Base-by-base conservation (phyloP, 2,797 vertebrate genomes). In the Schizothorax lantsangensis region DNA sequence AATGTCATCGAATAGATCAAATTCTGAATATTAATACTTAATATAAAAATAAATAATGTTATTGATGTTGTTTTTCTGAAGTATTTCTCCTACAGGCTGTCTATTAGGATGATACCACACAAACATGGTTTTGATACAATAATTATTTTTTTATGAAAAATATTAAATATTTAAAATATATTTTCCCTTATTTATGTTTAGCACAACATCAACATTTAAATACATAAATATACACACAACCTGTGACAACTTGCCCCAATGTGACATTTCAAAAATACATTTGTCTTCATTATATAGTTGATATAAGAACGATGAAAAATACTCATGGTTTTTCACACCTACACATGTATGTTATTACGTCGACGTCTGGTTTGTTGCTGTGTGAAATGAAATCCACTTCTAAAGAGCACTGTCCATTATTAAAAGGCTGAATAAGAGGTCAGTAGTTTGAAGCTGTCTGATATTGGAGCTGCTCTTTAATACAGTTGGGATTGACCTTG, bases 401-500 rank as follows among this genome's bases (percentile, higher is more conserved):
- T n/a, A 79, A 85, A 52, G 54, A 68, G 40, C 49, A 5, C 45
- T 69, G 84, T 77, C 72, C 54, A 81, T 38, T 57, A 73, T 85
- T 85, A 84, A 86, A 86, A 69, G 66, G 84, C 89, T 85, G 89
- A 89, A 85, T 85, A 89, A 85, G 81, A 64, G 57, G 59, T 81
- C 43, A 52, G 78, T 49, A 47, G 62, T 75, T 71, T 82, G 10
- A 79, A 43, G 21, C 78, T 69, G 75, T 81, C 14, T 52, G 87
- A 87, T 86, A 88, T 86, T 81, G 64, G 69, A 88, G 57, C 84
- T 36, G 81, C 79, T 78, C 79, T 78, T 21, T 52, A 68, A 84
- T 79, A 43, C 49, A 79, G 47, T 75, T 66, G 49, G 59, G 79
- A 87, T 86, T 89, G 89, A 89, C 90, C 88, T 90, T 89, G 89